These are phyloP conservation scores for Drosophila pseudoananassae DNA, from an alignment of 1,140 invertebrate genomes.

Conservation along the genomic window DNA sequence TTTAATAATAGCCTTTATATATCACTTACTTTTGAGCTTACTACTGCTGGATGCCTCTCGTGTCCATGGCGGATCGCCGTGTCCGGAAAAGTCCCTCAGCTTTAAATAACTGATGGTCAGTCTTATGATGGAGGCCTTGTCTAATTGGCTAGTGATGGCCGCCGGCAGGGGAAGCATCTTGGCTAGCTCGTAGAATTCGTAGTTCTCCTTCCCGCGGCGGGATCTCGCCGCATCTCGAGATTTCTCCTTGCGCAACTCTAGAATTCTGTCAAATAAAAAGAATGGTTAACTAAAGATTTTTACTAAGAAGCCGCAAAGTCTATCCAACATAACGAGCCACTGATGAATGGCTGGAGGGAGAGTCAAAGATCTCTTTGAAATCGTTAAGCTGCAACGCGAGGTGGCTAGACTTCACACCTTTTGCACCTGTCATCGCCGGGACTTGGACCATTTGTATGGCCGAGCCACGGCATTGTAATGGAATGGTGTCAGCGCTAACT, in stretches of 20 bases:
- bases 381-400: constrained; percentile 11
- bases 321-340: constrained; percentile 72
- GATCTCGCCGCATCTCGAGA: constrained; percentile 97
- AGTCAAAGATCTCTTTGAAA: background rate
- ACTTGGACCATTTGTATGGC: constrained; percentile 66
- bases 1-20: constrained; percentile 13
- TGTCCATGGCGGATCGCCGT: constrained; percentile 98
- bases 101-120: constrained; percentile 99
- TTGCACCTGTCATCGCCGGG: constrained; percentile 54
- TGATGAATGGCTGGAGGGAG: constrained; percentile 49
- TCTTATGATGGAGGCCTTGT: constrained; percentile 99
- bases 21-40: constrained; percentile 93
- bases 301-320: constrained; percentile 22
- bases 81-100: constrained; percentile 96
- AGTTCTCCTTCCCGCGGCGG: constrained; percentile 98
- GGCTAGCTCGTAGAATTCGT: constrained; percentile 98
- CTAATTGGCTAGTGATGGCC: constrained; percentile 98
- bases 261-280: constrained; percentile 90
- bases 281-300: constrained; percentile 4
- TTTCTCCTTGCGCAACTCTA: constrained; percentile 98
- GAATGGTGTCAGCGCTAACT: constrained; percentile 74
- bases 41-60: constrained; percentile 89
- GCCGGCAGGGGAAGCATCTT: constrained; percentile 98
- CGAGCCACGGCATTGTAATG: constrained; percentile 56
- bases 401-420: constrained; percentile 28